Conservation (phyloP, 2,888 invertebrate species). For the Lottia scabra region DNA sequence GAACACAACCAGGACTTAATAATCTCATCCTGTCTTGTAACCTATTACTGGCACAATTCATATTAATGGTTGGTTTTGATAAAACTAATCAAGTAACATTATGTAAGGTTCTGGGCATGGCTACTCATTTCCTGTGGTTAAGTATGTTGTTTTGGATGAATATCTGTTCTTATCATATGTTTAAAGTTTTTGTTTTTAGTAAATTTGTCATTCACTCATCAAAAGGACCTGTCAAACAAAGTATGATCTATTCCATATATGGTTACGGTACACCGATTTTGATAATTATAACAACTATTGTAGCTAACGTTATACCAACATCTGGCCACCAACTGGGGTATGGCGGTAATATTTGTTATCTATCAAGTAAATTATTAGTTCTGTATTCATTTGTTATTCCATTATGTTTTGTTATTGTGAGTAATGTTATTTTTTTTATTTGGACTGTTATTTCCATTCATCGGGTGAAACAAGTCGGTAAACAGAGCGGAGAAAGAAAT, state of each 20-base stretch:
- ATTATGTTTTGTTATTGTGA: too few relatives aligned
- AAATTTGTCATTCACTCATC: slow-evolving; percentile 2
- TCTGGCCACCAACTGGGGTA: slow-evolving; percentile 20
- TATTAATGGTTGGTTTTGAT: slow-evolving; percentile 29
- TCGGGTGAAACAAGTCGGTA: too few relatives aligned
- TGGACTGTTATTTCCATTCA: too few relatives aligned
- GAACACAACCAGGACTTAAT: slow-evolving; percentile 35
- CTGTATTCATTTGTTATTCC: too few relatives aligned
- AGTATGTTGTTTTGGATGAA: slow-evolving; percentile 38
- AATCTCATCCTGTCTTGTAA: slow-evolving; percentile 33
- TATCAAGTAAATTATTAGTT: too few relatives aligned
- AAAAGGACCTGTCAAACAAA: slow-evolving; percentile 14
- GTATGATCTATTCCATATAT: slow-evolving; percentile 19
- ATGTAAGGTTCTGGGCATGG: slow-evolving; percentile 33
- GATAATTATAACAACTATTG: slow-evolving; percentile 16
- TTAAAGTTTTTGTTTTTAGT: slow-evolving; percentile 19
- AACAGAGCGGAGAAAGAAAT: too few relatives aligned
- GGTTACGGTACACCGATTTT: slow-evolving; percentile 9
- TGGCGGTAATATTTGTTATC: too few relatives aligned
- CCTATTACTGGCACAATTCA: slow-evolving; percentile 32
- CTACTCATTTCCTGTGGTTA: slow-evolving; percentile 41
- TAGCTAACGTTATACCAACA: slow-evolving; percentile 4
- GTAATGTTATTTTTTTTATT: too few relatives aligned
- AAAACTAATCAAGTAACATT: slow-evolving; percentile 8
- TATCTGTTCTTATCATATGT: slow-evolving; percentile 38